Evolutionary conservation across 2,113 vertebrate species (phyloP), one percentile per base, ranked within the genome.

Genomic region (Poicephalus gulielmi): DNA sequence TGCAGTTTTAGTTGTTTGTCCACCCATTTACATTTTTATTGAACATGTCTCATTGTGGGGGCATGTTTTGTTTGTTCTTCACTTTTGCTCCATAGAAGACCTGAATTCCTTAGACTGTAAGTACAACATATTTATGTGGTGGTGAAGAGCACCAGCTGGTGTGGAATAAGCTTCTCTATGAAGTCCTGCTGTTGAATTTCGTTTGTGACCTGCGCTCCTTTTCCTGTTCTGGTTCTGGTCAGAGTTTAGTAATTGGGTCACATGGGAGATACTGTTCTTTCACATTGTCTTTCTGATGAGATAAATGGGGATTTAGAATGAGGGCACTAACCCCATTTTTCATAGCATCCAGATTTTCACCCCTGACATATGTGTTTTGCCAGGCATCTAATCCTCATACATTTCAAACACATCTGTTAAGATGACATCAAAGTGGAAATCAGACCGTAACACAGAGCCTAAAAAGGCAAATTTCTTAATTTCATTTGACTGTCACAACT

Each of bases 111-210:
- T 89, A 57, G 77, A 95, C 13, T 59, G 37, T 63, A 59, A 91
- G 63, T 49, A 69, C 59, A 94, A 76, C 62, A 6, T 71, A 19
- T 74, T 89, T 81, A 68, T 84, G 52, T 83, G 3, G 10, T 13
- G 47, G 47, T 78, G 83, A 93, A 90, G 84, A 73, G 91, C 86
- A 82, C 60, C 83, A 96, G 96, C 92, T 94, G 95, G 77, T 93
- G 74, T 85, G 63, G 84, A 92, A n/a, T 84, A 91, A 96, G 94
- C 83, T 87, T 78, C 78, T 92, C 92, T 95, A 35, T 66, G 60
- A 66, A 91, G 62, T 10, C 25, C 52, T 87, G 83, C 83, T 92
- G 86, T 53, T 88, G 74, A 62, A 95, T 96, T 88, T 92, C 84
- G 87, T 95, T 95, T 85, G 74, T 89, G 94, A 87, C 67, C 83